Evolutionary conservation across 2,888 invertebrate genomes (phyloP).

Genomic region (Drosophila niveifrons): DNA sequence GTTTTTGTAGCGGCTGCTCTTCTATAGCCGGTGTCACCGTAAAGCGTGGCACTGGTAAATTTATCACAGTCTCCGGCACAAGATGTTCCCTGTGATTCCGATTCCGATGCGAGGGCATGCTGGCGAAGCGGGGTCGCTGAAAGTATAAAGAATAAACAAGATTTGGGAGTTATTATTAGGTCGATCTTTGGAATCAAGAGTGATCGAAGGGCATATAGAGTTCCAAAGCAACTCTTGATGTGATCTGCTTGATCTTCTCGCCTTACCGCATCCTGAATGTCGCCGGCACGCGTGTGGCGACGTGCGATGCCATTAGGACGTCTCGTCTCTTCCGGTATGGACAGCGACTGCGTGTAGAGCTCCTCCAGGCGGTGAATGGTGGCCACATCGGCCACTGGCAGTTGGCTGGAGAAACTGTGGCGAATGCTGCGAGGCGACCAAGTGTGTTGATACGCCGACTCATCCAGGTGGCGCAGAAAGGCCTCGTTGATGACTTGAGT

Average conservation of each 20-base stretch:
- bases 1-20: constrained; percentile 28
- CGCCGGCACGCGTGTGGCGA: constrained; percentile 45
- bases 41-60: constrained; percentile 51
- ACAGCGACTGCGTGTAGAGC: constrained; percentile 64
- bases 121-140: constrained; percentile 69
- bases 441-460: constrained; percentile 79
- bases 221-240: too few species aligned
- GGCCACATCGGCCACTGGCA: constrained; percentile 41
- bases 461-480: constrained; percentile 70
- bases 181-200: too few species aligned
- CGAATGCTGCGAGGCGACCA: constrained; percentile 82
- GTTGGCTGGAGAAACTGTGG: constrained; percentile 58
- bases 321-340: constrained; percentile 21
- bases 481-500: constrained; percentile 69
- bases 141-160: too few species aligned
- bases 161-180: too few species aligned
- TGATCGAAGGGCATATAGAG: too few species aligned
- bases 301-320: constrained; percentile 50
- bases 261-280: constrained; percentile 39
- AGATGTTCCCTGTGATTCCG: constrained; percentile 17
- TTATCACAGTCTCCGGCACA: constrained; percentile 28
- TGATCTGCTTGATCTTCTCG: too few species aligned
- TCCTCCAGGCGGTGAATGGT: constrained; percentile 80
- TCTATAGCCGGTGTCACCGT: constrained; percentile 69
- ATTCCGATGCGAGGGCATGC: constrained; percentile 57